Evolutionary conservation across 1,140 invertebrate genomes (phyloP).

Genomic region (Hypsibius dujardini): DNA sequence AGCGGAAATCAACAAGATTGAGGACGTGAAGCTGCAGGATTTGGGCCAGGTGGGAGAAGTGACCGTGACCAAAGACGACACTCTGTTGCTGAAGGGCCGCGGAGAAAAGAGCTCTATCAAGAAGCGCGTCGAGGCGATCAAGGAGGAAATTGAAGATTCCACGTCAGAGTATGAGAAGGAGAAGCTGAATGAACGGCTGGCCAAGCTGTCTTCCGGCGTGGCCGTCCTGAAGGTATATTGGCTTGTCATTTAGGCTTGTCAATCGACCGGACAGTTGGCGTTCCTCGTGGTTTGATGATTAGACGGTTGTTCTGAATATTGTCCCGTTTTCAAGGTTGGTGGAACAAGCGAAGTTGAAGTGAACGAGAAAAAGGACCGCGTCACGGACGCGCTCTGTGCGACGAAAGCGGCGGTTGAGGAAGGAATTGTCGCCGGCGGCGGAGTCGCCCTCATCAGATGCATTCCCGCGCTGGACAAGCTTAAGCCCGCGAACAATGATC

Average conservation of each 20-base stretch:
- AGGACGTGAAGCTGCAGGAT: constrained; percentile 70
- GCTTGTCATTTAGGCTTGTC: too few relatives aligned
- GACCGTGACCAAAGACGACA: constrained; percentile 94
- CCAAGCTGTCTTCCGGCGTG: constrained; percentile 78
- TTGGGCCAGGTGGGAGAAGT: constrained; percentile 88
- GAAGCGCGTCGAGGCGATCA: constrained; percentile 69
- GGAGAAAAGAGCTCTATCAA: constrained; percentile 74
- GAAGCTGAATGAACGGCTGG: constrained; percentile 87
- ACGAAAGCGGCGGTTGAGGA: constrained; percentile 96
- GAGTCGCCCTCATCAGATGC: constrained; percentile 78
- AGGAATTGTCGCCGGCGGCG: constrained; percentile 96
- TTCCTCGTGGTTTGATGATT: too few relatives aligned
- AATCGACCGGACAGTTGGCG: too few relatives aligned
- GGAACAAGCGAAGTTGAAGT: constrained; percentile 96
- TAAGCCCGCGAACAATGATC: constrained; percentile 61
- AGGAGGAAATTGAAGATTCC: constrained; percentile 81
- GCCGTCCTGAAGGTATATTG: constrained; percentile 62
- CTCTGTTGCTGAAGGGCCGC: constrained; percentile 65
- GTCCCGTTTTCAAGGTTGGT: constrained; percentile 43
- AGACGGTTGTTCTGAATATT: too few relatives aligned
- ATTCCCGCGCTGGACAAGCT: constrained; percentile 53
- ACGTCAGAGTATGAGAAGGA: constrained; percentile 98
- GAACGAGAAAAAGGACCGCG: constrained; percentile 96
- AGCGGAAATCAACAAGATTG: constrained; percentile 79
- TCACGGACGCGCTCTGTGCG: constrained; percentile 93